Percentiles rank a stretch among this genome's conserved stretches.
phyloP scores from a whole-genome alignment of 23 tunicate species.

The Halocynthia aurantium region DNA sequence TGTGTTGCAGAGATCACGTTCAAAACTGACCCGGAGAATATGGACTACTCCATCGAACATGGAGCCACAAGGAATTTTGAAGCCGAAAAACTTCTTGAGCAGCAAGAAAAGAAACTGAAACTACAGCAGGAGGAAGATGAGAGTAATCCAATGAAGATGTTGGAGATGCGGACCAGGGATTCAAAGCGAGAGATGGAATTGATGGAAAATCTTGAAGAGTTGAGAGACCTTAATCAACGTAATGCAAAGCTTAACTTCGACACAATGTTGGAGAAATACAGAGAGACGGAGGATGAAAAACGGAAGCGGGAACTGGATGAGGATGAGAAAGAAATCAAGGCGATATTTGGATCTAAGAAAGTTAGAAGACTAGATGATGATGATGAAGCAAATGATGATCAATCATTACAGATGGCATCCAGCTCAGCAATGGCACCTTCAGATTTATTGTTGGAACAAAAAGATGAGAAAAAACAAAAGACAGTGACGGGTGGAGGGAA shows the following conservation, averaged over 20 bases:
- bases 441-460: not conserved
- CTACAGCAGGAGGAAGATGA: constrained; percentile 86
- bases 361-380: constrained; percentile 54
- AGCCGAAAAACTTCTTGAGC: constrained; percentile 83
- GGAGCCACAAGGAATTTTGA: constrained; percentile 99
- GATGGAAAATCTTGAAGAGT: constrained; percentile 92
- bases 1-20: constrained; percentile 98
- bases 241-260: constrained; percentile 59
- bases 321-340: constrained; percentile 85
- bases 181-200: constrained; percentile 96
- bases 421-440: constrained; percentile 1
- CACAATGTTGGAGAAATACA: constrained; percentile 51
- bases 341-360: constrained; percentile 37
- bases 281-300: constrained; percentile 84
- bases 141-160: constrained; percentile 92
- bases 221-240: constrained; percentile 75
- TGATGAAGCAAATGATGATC: constrained; percentile 43
- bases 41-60: constrained; percentile 93
- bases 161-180: constrained; percentile 92
- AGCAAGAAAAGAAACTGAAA: constrained; percentile 76
- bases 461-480: not conserved
- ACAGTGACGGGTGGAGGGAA: no score
- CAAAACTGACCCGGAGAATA: constrained; percentile 81
- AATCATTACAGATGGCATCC: not conserved
- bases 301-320: constrained; percentile 55